phyloP scores from a whole-genome alignment of 1,140 invertebrate genomes.

The Ceratina calcarata region DNA sequence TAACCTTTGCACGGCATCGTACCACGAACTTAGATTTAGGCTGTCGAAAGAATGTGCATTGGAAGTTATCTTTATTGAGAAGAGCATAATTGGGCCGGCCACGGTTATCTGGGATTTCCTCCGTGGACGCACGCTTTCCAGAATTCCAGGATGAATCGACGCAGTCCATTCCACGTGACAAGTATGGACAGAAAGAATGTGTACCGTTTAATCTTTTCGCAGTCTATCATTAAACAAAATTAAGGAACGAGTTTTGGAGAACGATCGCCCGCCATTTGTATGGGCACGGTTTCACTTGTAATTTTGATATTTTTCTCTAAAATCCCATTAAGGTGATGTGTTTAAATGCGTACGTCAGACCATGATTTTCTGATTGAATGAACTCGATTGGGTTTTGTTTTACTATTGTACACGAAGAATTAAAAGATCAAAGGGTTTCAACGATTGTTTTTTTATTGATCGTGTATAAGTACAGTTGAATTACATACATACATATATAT shows the following conservation, averaged over 20 bases:
- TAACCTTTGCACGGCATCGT: neutral
- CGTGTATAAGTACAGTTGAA: constrained; percentile 47
- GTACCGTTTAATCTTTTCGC: constrained; percentile 13
- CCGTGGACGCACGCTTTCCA: neutral
- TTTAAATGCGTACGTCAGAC: neutral
- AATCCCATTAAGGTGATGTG: constrained; percentile 14
- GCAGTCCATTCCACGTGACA: constrained; percentile 37
- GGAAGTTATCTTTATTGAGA: constrained; percentile 7
- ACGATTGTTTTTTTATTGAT: constrained; percentile 49
- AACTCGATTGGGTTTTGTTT: constrained; percentile 28
- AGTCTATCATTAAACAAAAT: neutral
- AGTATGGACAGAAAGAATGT: constrained; percentile 5
- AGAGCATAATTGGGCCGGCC: neutral
- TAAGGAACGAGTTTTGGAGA: neutral
- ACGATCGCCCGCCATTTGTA: constrained; percentile 7
- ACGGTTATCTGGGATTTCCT: too few species aligned
- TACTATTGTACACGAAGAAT: neutral
- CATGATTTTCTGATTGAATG: neutral
- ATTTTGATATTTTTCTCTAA: constrained; percentile 10
- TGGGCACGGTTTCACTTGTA: neutral
- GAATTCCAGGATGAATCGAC: neutral
- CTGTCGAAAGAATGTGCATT: constrained; percentile 42
- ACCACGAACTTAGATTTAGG: constrained; percentile 11
- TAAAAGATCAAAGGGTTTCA: neutral
- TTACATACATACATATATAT: neutral